These are phyloP conservation scores for Campoplex nolae DNA, from an alignment of 2,888 invertebrate species.

Conservation along the genomic window DNA sequence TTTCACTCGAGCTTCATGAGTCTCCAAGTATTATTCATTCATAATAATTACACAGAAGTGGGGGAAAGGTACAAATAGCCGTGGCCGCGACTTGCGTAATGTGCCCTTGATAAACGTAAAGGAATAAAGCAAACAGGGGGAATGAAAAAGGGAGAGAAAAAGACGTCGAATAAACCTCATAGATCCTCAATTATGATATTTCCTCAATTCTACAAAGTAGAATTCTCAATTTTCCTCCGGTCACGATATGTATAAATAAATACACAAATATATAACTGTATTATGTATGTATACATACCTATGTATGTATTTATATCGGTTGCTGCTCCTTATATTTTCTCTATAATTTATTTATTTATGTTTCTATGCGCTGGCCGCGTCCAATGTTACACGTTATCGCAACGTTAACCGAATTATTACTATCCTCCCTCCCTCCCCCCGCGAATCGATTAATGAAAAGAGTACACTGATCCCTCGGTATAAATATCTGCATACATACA, in stretches of 20 bases:
- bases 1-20: slow-evolving; percentile 44
- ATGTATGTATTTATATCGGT: slow-evolving; percentile 78
- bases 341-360: slow-evolving; percentile 82
- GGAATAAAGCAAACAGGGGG: slow-evolving; percentile 48
- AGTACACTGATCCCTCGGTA: slow-evolving; percentile 73
- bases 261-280: slow-evolving; percentile 8
- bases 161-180: slow-evolving; percentile 45
- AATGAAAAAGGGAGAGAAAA: slow-evolving; percentile 4
- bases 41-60: slow-evolving; percentile 64
- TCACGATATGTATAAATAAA: slow-evolving; percentile 25
- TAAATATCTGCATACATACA: slow-evolving; percentile 70
- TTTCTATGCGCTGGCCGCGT: slow-evolving; percentile 83
- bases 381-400: slow-evolving; percentile 76
- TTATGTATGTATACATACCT: slow-evolving; percentile 51
- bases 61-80: slow-evolving; percentile 30
- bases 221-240: slow-evolving; percentile 64
- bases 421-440: slow-evolving; percentile 38
- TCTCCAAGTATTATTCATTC: slow-evolving; percentile 67
- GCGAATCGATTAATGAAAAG: slow-evolving; percentile 73
- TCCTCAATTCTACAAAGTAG: slow-evolving; percentile 48
- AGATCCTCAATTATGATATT: slow-evolving; percentile 49
- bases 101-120: slow-evolving; percentile 54
- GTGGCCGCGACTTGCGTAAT: slow-evolving; percentile 36
- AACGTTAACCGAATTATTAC: slow-evolving; percentile 75
- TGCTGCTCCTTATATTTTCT: slow-evolving; percentile 65